Evolutionary conservation across 2,888 invertebrate species (phyloP), one percentile per base, ranked within the genome.

Genomic region (Acleris laterana): DNA sequence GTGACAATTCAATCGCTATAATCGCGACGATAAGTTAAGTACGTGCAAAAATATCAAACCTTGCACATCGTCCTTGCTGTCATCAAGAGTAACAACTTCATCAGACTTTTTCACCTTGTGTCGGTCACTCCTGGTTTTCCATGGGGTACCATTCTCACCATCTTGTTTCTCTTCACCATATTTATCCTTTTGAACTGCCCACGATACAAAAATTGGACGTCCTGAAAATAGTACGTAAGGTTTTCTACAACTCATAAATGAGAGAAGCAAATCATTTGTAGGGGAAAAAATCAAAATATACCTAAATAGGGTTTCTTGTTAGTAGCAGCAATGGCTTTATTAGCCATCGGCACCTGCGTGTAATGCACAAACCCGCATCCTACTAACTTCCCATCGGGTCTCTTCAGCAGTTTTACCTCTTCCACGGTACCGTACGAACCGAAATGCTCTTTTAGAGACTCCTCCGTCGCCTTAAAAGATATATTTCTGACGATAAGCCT

Each of bases 321-420:
- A 9, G 95, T 94, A 68, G 95, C 93, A 65, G 94, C 87, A 68
- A 96, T 93, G 0, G 98, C 98, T 78, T 96, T 96, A 17, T 96
- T 95, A 7, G 98, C 98, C 87, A 95, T 95, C 68, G 95, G 95
- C 5, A 96, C 94, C 19, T 94, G 94, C 58, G 94, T 94, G 79
- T 95, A 99, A 82, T 98, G 97, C 3, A 99, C 94, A 87, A 99
- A 99, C 3, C 96, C 98, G 87, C 98, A 98, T 5, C 98, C 98
- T 1, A 96, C 95, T 11, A 96, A 87, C 78, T 95, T 96, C 0
- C 96, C 96, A 86, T 96, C 95, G 0, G 95, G 93, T 70, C 94
- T 95, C 75, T 95, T 95, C n/a, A 97, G 82, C 44, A 98, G 81
- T 74, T 95, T 95, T 0, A 97, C 94, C 75, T 97, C 96, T 70